Conservation (phyloP, 2,797 vertebrate species). For the Xiphorhynchus erythropygius region DNA sequence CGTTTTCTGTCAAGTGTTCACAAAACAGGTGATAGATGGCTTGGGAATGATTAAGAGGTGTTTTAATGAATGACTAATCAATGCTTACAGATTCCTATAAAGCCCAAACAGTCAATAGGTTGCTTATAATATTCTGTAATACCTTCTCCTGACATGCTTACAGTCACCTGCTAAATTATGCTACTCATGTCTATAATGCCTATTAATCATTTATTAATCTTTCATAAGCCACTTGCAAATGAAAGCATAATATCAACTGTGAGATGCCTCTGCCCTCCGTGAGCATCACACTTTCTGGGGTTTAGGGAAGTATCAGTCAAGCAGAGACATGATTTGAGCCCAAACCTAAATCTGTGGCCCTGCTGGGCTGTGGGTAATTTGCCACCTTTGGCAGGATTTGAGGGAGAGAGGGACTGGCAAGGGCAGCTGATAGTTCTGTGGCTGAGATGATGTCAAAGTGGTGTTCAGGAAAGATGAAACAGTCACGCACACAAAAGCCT, state of each 20-base stretch:
- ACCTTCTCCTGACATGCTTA: slow-evolving; percentile 21
- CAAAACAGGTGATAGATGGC: background rate
- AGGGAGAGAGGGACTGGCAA: background rate
- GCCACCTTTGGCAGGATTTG: background rate
- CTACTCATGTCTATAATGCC: slow-evolving; percentile 22
- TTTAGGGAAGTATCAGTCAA: background rate
- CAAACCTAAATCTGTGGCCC: background rate
- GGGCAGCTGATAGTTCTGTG: background rate
- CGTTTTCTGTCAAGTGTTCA: background rate
- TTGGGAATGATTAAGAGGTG: background rate
- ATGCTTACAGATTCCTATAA: slow-evolving; percentile 27
- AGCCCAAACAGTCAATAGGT: slow-evolving; percentile 48
- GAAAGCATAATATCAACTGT: background rate
- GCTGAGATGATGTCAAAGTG: slow-evolving; percentile 1
- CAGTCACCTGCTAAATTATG: slow-evolving; percentile 40
- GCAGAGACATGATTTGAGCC: background rate
- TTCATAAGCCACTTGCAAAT: slow-evolving; percentile 54
- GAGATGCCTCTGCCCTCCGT: background rate
- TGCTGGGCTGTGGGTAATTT: background rate
- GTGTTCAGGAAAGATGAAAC: slow-evolving; percentile 10
- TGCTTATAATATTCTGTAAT: slow-evolving; percentile 48
- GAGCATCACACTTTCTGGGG: background rate
- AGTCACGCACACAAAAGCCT: slow-evolving; percentile 44
- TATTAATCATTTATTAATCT: slow-evolving; percentile 66
- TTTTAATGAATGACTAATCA: slow-evolving; percentile 30